Base-by-base conservation (phyloP, 1,140 invertebrate species). In the Choristoneura fumiferana region DNA sequence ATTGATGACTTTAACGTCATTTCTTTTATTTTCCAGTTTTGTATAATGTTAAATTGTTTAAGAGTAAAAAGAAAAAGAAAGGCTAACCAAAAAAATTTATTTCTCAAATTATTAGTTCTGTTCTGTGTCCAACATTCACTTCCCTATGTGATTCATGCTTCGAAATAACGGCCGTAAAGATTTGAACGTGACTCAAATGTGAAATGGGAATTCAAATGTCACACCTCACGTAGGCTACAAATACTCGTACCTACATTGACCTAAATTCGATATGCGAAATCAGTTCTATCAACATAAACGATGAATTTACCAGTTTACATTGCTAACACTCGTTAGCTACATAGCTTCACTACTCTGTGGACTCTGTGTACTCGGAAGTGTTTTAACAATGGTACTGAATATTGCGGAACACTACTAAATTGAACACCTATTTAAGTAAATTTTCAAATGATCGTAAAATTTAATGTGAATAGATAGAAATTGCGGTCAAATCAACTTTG, bases 151-250 rank as follows among this genome's bases (percentile, higher is more conserved):
- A 29, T 29, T 29, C 22, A 29, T 22, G 18, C 17, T 49, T 13
- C 22, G 5, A n/a, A 49, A 49, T 33, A 45, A 45, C 40, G 40
- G 22, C 43, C 4, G 43, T 49, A 49, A 49, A 49, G 43, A 49
- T 49, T 29, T 10, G 17, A 6, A 49, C 43, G 43, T 49, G 43
- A 49, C 17, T 49, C 22, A 49, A 49, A 49, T 49, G 43, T 49
- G 12, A 6, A 29, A 29, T 29, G 22, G 22, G 22, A 29, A 29
- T 29, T 29, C 22, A 29, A 29, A 49, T 22, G 43, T 17, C 22
- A 22, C 43, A 49, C 43, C 43, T 49, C 43, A 45, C 40, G 43
- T 49, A 49, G 18, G 10, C 22, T 29, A 17, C 43, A 33, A 49
- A 49, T 49, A 49, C 43, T 12, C 18, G 18, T 17, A 49, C 40